Evolutionary conservation across 1,140 invertebrate species (phyloP), one percentile per base, ranked within the genome.

Genomic region (Dreissena rostriformis): DNA sequence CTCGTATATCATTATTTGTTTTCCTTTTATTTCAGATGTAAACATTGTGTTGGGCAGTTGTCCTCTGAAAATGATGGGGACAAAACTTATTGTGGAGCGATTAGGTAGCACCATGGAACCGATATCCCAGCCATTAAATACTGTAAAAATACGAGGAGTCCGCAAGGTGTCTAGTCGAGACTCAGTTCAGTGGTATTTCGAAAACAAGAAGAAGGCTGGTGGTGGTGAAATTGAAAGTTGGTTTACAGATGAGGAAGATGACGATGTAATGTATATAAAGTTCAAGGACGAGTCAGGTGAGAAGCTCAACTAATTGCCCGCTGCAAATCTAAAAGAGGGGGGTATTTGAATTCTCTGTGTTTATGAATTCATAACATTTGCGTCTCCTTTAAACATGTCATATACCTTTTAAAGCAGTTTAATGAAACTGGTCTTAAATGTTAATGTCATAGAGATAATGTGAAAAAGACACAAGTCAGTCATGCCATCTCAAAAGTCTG

Each of bases 101-200:
- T n/a, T n/a, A n/a, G n/a, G n/a, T n/a, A n/a, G n/a, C n/a, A n/a
- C n/a, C n/a, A n/a, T n/a, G n/a, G n/a, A n/a, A n/a, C n/a, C n/a
- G n/a, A n/a, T n/a, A n/a, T n/a, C n/a, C n/a, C n/a, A n/a, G n/a
- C n/a, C n/a, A n/a, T n/a, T n/a, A n/a, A n/a, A n/a, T n/a, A 77
- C 61, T 26, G 26, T 88, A 15, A 52, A 70, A 39, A 82, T 88
- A 29, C 29, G 55, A 29, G 76, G 80, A 7, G 15, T 88, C 11
- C 74, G 28, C 0, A 8, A 17, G 12, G 24, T 28, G 15, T 70
- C 65, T 19, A 79, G 75, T 17, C 71, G 79, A 61, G 81, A 86
- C 24, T 83, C 72, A 11, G 22, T 88, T 8, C 49, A 72, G 15
- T 63, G 76, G 14, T 88, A 88, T 68, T 88, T 88, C 82, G 81